Conservation (phyloP, 2,797 vertebrate genomes). For the Lacerta viridis region DNA sequence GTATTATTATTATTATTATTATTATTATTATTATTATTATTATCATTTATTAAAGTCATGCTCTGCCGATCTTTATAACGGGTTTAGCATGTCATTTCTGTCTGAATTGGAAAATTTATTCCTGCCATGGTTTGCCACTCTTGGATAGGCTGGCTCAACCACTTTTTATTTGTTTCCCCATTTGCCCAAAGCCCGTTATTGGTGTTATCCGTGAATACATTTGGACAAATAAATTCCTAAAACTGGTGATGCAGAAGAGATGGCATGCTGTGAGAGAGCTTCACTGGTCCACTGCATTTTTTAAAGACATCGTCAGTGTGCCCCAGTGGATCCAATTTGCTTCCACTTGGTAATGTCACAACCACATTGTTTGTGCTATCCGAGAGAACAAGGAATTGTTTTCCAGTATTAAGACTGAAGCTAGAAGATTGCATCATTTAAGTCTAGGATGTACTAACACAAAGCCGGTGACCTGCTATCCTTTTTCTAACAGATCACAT, state of each 20-base stretch:
- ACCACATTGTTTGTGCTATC: not conserved
- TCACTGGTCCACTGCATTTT: not conserved
- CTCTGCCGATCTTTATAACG: not conserved
- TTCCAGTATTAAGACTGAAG: not conserved
- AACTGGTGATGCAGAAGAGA: not conserved
- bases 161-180: not conserved
- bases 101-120: not conserved
- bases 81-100: not conserved
- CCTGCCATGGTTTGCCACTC: not conserved
- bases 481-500: not conserved
- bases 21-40: too few species aligned
- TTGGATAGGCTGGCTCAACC: not conserved
- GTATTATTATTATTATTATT: too few species aligned
- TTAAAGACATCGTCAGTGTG: not conserved
- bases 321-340: constrained; percentile 20
- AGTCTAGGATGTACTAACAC: not conserved
- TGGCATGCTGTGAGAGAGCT: not conserved
- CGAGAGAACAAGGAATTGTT: not conserved
- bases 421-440: not conserved
- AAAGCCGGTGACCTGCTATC: not conserved
- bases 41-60: too few species aligned
- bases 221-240: not conserved
- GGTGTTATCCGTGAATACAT: not conserved
- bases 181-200: not conserved
- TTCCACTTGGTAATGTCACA: not conserved